Evolutionary conservation across 1,140 invertebrate species (phyloP), one percentile per base, ranked within the genome.

Genomic region (Monomorium pharaonis): DNA sequence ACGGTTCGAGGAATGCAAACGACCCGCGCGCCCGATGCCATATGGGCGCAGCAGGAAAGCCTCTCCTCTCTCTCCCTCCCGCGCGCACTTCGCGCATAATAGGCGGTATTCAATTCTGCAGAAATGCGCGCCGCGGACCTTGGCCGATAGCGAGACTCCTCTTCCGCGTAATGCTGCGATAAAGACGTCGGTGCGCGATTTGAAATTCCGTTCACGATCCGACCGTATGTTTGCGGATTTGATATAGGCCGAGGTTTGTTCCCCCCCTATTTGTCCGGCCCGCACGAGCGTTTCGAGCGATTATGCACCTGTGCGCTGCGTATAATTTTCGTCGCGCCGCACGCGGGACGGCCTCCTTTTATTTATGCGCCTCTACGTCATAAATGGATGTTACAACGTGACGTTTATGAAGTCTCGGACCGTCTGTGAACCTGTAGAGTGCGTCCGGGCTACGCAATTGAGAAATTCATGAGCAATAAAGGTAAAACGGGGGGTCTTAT

Each of bases 21-120:
- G 78, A 60, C 51, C 49, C 51, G 51, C n/a, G n/a, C n/a, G 33
- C 49, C 67, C 78, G 67, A 83, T 83, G 78, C 78, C 78, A 83
- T 83, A 83, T 83, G 78, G 67, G 78, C 78, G 78, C 78, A 83
- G 78, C 78, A 58, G 78, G 78, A 44, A 83, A 60, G n/a, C n/a
- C n/a, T n/a, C 67, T 83, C 78, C 65, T 30, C 67, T 65, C n/a
- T n/a, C n/a, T n/a, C n/a, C n/a, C n/a, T n/a, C n/a, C n/a, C n/a
- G n/a, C n/a, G n/a, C 33, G 65, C 51, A 72, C 51, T 74, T 83
- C 16, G 42, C 78, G 67, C 51, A 74, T 83, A 83, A 83, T 74
- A 74, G 78, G 6, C 67, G 63, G 37, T 83, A 74, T 60, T 83
- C 67, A 74, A 83, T 83, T n/a, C 78, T 47, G 67, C 37, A 24